Conservation (phyloP, 2,113 vertebrate species). For the human region DNA sequence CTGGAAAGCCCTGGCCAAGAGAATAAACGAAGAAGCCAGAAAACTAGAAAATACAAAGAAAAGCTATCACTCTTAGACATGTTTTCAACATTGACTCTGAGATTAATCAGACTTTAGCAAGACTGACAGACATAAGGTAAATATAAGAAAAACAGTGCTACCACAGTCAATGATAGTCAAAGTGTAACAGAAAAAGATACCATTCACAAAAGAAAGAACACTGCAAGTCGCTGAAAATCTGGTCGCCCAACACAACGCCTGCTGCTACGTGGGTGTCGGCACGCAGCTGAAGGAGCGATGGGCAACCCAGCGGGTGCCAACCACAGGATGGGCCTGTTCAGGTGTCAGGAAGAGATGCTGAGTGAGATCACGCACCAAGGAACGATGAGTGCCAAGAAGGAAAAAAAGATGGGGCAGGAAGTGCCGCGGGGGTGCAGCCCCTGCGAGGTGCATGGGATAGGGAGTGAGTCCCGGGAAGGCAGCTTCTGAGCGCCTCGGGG, state of each 20-base stretch:
- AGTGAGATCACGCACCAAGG: accelerated
- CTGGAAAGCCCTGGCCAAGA: not conserved
- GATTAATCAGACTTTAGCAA: not conserved
- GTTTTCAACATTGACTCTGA: not conserved
- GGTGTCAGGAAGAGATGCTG: not conserved
- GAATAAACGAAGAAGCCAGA: not conserved
- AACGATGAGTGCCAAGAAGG: not conserved
- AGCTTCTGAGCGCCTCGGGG: not conserved
- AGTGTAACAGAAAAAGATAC: not conserved
- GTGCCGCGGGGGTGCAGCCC: accelerated
- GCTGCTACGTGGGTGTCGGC: not conserved
- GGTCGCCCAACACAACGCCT: not conserved
- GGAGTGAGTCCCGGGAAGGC: too few relatives aligned
- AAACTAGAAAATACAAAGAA: not conserved
- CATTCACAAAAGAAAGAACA: too few relatives aligned
- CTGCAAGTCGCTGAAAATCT: accelerated
- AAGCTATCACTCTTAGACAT: not conserved
- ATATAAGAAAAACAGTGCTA: accelerated
- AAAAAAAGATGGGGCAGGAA: not conserved
- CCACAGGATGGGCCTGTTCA: not conserved
- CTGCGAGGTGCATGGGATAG: not conserved
- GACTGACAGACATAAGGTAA: accelerated
- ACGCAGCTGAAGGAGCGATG: accelerated
- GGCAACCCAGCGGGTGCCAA: not conserved
- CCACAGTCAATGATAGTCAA: accelerated